Percentiles rank a stretch among this genome's conserved stretches.
Evolutionary conservation across 1,140 invertebrate genomes (phyloP).

Genomic region (Drosophila bocqueti): DNA sequence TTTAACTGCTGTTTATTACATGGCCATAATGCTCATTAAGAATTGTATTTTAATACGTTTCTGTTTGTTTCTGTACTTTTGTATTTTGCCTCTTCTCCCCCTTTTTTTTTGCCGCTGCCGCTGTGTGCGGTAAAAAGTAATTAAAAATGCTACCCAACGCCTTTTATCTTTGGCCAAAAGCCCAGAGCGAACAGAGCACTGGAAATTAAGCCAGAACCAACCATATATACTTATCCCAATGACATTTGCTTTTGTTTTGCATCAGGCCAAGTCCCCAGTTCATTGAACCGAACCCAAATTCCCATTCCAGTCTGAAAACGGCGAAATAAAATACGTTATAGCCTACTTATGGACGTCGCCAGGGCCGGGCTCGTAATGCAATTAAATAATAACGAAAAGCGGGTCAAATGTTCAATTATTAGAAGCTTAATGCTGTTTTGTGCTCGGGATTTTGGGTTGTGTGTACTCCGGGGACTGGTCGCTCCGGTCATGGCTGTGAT

Average conservation of each 20-base stretch:
- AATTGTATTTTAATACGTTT: constrained; percentile 73
- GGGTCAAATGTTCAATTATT: constrained; percentile 81
- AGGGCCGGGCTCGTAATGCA: constrained; percentile 50
- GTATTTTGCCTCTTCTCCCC: background rate
- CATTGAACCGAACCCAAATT: constrained; percentile 33
- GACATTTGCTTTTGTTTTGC: constrained; percentile 41
- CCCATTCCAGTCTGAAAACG: constrained; percentile 1
- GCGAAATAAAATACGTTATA: constrained; percentile 53
- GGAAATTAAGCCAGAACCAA: constrained; percentile 29
- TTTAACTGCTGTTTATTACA: constrained; percentile 70
- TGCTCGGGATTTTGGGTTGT: constrained; percentile 28
- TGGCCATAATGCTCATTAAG: constrained; percentile 78
- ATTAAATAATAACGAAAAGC: constrained; percentile 74
- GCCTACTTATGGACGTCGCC: constrained; percentile 47
- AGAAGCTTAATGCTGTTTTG: constrained; percentile 73
- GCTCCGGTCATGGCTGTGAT: constrained; percentile 61
- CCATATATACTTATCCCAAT: constrained; percentile 50
- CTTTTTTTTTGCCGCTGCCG: constrained; percentile 15
- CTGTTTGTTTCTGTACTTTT: constrained; percentile 51
- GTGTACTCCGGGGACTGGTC: constrained; percentile 39
- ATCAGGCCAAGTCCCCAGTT: constrained; percentile 24
- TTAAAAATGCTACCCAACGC: constrained; percentile 69
- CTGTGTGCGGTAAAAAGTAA: constrained; percentile 63
- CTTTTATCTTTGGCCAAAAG: constrained; percentile 48
- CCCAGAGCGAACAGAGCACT: constrained; percentile 17